Conservation (phyloP, 2,797 vertebrate genomes). For the Jordanella pulchra region DNA sequence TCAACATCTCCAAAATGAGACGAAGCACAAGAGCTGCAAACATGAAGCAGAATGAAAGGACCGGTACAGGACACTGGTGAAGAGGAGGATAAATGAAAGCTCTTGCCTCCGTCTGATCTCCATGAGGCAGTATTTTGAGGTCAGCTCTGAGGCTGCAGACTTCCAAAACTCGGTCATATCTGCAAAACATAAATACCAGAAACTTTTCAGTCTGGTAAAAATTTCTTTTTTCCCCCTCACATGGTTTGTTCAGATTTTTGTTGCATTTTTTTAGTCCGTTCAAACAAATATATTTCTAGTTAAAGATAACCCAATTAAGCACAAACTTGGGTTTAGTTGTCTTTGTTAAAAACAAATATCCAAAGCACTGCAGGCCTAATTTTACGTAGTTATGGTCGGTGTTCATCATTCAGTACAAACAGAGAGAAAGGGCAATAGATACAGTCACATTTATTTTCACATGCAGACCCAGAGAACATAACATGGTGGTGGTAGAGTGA, state of each 20-base stretch:
- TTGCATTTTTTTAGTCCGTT: neutral
- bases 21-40: neutral
- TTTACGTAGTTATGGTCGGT: too few species aligned
- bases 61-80: neutral
- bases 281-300: neutral
- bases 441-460: too few species aligned
- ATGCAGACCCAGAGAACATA: neutral
- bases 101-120: slow-evolving; percentile 83
- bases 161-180: slow-evolving; percentile 75
- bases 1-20: neutral
- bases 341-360: neutral
- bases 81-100: neutral
- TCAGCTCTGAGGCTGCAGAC: slow-evolving; percentile 78
- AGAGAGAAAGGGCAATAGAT: neutral
- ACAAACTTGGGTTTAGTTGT: neutral
- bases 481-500: too few species aligned
- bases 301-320: neutral
- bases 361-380: neutral
- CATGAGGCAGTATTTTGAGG: slow-evolving; percentile 78
- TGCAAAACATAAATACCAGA: slow-evolving; percentile 35
- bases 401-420: neutral
- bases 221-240: too few species aligned
- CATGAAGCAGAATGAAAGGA: neutral
- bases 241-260: neutral
- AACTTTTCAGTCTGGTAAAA: neutral